Base-by-base conservation (phyloP, 2,113 vertebrate genomes). In the Notarius quadriscutis region DNA sequence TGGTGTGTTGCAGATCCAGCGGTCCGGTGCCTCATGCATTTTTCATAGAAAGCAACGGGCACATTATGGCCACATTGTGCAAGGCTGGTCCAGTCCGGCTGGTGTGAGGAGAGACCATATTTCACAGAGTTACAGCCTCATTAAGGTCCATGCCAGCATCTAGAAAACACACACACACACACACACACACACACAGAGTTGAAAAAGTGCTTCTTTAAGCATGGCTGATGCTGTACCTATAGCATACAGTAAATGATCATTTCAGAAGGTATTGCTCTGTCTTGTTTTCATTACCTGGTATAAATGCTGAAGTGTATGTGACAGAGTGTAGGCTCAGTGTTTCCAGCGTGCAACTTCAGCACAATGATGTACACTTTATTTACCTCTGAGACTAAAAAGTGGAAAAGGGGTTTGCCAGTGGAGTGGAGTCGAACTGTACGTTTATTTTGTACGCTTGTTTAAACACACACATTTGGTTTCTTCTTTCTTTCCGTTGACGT, bases 11-110 rank as follows among this genome's bases (percentile, higher is more conserved):
- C 91, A 53, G 85, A 91, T 93, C 90, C 87, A 91, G 90, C 89
- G 90, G 92, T 91, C 90, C 89, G 78, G 85, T 91, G 91, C 48
- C 83, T 91, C 89, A 95, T 95, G 92, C 93, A 95, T 95, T 93
- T 95, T 95, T 92, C 92, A 95, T 89, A 20, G 92, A 92, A 93
- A 93, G 94, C 93, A 95, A 92, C 88, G 86, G 72, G 89, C 91
- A 92, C 90, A 92, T 94, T 95, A 95, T 92, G 93, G 90, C 87
- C 89, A 92, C 87, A 90, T 93, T 93, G 93, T 92, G 89, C 88
- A 77, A 30, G 91, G 87, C 89, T 88, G 87, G 90, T 91, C 89
- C 89, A 27, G 17, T 84, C 81, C 81, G 88, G 87, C 88, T 91
- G 85, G 89, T 93, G 84, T 87, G 83, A 65, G 90, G 89, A 90